Evolutionary conservation across 2,888 invertebrate species (phyloP), one percentile per base, ranked within the genome.

Genomic region (Ceriagrion tenellum): DNA sequence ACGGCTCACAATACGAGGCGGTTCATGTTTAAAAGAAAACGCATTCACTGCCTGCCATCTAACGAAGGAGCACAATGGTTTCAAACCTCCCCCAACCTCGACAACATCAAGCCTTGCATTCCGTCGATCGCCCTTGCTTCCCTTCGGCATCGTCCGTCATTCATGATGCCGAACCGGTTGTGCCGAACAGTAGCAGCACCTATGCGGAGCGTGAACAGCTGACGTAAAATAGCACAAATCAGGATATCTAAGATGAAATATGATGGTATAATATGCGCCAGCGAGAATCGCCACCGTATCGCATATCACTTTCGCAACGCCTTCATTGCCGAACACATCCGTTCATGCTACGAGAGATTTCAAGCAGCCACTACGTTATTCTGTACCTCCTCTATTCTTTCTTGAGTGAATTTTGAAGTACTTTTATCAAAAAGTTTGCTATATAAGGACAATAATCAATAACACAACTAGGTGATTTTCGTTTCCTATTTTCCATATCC

Each of bases 31-130:
- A 6, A 81, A 81, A 81, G 13, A 30, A 18, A 69, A 26, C 26
- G n/a, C 12, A 69, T 26, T 69, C 69, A 26, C 20, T 69, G 30
- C 35, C 30, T 13, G 18, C 35, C 69, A 26, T 69, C 69, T 74
- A 40, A 81, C 26, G 69, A n/a, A 55, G n/a, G 63, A 93, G 26
- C 40, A 93, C 93, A 93, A 69, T 69, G 93, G 47, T 69, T 91
- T 47, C 23, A 26, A 2, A 23, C 35, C 59, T 63, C 59, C 35
- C 91, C 63, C 40, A n/a, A n/a, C 55, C 8, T 47, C 47, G 3
- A 26, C 55, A 89, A n/a, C 26, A 81, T 35, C 30, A 16, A 81
- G 26, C 8, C 35, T 81, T 35, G 26, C 30, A 35, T 81, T 35
- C 13, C n/a, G 26, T 3, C 81, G 18, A 35, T 81, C 81, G 18